Conservation (phyloP, 2,888 invertebrate species). For the Patella caerulea region DNA sequence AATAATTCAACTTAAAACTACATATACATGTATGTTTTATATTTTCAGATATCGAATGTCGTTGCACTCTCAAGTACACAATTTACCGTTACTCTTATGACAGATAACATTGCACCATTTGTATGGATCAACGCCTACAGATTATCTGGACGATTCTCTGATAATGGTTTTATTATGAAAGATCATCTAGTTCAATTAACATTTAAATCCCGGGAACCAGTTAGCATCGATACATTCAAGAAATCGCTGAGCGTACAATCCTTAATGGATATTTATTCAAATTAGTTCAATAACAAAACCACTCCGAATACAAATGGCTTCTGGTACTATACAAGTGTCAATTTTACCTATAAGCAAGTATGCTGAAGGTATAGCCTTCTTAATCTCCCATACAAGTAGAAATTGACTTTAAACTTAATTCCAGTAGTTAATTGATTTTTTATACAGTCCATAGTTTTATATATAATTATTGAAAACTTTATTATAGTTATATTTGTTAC, state of each 20-base stretch:
- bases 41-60: conserved; percentile 48
- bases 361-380: no score
- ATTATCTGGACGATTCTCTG: conserved; percentile 79
- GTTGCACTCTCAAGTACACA: conserved; percentile 21
- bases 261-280: conserved; percentile 49
- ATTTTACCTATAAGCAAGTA: no score
- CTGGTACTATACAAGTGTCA: no score
- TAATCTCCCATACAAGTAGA: no score
- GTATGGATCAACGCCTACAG: conserved; percentile 64
- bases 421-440: no score
- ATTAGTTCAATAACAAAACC: no score
- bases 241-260: conserved; percentile 46
- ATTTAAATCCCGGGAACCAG: conserved; percentile 50
- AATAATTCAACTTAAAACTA: no score
- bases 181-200: conserved; percentile 41
- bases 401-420: no score
- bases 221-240: conserved; percentile 34
- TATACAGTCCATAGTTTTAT: no score
- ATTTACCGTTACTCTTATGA: conserved; percentile 52
- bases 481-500: no score
- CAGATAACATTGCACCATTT: conserved; percentile 61
- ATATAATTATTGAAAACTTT: no score
- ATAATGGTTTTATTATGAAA: conserved; percentile 80
- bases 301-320: no score
- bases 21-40: not conserved